Evolutionary conservation across 1,140 invertebrate genomes (phyloP).

Genomic region (Phenacoccus solenopsis): DNA sequence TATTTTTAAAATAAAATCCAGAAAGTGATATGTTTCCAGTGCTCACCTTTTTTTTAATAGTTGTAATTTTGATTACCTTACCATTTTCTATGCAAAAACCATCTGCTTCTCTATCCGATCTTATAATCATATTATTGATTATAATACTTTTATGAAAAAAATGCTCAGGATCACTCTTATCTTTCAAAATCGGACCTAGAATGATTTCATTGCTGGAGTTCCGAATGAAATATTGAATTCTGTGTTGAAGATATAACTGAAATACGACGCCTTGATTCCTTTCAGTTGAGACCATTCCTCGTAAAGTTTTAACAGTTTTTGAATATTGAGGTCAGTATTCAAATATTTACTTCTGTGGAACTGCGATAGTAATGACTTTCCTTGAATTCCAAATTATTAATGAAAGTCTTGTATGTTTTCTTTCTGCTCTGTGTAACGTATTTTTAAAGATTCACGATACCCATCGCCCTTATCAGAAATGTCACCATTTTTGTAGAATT

Average conservation of each 20-base stretch:
- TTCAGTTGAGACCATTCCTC: not conserved
- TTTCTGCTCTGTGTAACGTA: not conserved
- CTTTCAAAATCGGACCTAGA: too few relatives aligned
- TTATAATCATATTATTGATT: too few relatives aligned
- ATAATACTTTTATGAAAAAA: too few relatives aligned
- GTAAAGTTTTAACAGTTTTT: not conserved
- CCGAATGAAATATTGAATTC: not conserved
- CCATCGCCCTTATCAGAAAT: not conserved
- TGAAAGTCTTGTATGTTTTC: not conserved
- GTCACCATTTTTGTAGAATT: not conserved
- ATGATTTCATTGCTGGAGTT: too few relatives aligned
- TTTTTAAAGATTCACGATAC: not conserved
- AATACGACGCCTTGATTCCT: not conserved
- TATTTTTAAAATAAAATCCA: too few relatives aligned
- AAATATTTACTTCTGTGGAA: not conserved
- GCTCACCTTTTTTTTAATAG: too few relatives aligned
- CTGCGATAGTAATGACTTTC: not conserved
- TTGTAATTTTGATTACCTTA: too few relatives aligned
- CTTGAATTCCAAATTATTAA: not conserved
- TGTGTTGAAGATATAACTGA: not conserved
- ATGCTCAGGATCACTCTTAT: too few relatives aligned
- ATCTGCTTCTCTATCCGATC: too few relatives aligned
- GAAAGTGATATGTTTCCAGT: too few relatives aligned
- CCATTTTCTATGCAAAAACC: too few relatives aligned
- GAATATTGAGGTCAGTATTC: not conserved